Evolutionary conservation across 2,888 invertebrate genomes (phyloP), one percentile per base, ranked within the genome.

Genomic region (Limnephilus marmoratus): DNA sequence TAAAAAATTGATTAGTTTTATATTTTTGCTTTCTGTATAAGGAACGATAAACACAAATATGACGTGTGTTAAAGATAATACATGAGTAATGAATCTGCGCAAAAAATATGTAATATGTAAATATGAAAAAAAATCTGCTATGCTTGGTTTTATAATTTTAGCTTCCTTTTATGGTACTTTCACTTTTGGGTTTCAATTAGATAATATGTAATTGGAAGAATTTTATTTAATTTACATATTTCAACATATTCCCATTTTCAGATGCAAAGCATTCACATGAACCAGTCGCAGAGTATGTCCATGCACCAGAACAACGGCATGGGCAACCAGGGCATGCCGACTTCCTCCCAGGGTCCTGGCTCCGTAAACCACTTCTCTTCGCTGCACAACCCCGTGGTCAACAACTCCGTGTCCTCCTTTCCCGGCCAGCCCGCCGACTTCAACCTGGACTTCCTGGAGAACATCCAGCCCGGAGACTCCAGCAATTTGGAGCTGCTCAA

Each of bases 401-500:
- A 41, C 81, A 90, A 53, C 13, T 68, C 49, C 41, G 94, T 96
- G 94, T 95, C 96, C 94, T 95, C 96, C 94, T 96, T 95, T 94
- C 95, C 96, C 90, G 96, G 96, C 93, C 96, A 96, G 91, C 95
- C 96, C 93, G 95, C 96, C 13, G 98, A 98, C 95, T 98, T 98
- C 95, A 97, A 97, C 95, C 97, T 98, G 94, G 98, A 98, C 96
- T 98, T 98, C 96, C 96, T 98, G 93, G 98, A 98, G 95, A 98
- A 97, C 95, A 97, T 98, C 95, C 97, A 97, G 91, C 96, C 97
- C 94, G 97, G 97, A 90, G 98, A 98, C 95, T 97, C 98, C 93
- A 97, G 97, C 94, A 97, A 97, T 94, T 98, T 98, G 95, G 98
- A 98, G 95, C 96, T 98, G 93, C 96, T 98, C 94, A 98, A 97